Evolutionary conservation across 2,888 invertebrate genomes (phyloP).

Genomic region (Diachrysia chrysitis): DNA sequence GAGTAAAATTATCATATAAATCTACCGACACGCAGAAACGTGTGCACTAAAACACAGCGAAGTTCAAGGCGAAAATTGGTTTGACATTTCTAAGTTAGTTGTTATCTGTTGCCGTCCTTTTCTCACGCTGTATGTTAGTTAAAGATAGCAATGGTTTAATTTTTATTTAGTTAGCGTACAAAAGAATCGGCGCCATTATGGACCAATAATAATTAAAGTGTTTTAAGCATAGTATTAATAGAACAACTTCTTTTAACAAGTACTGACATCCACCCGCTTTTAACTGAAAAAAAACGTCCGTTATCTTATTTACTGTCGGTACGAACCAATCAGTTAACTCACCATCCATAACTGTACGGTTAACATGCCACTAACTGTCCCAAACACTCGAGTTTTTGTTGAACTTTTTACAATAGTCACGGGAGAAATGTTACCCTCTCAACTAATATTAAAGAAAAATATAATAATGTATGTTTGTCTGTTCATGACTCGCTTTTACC

Average conservation of each 20-base stretch:
- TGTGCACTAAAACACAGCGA: too few relatives aligned
- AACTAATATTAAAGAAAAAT: not conserved
- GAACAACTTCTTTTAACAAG: not conserved
- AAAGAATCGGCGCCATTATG: too few relatives aligned
- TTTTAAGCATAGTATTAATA: too few relatives aligned
- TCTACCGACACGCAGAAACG: too few relatives aligned
- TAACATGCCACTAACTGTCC: slow-evolving; percentile 59
- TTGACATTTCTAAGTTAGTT: too few relatives aligned
- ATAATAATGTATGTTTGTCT: not conserved
- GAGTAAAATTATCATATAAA: too few relatives aligned
- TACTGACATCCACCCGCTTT: not conserved
- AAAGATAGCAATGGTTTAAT: too few relatives aligned
- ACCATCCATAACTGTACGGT: slow-evolving; percentile 41
- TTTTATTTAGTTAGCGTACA: too few relatives aligned
- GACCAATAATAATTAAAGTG: too few relatives aligned
- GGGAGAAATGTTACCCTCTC: slow-evolving; percentile 41
- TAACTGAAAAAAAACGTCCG: not conserved
- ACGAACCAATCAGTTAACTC: slow-evolving; percentile 44
- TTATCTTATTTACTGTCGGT: slow-evolving; percentile 13
- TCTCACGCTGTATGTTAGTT: too few relatives aligned
- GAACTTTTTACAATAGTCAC: slow-evolving; percentile 26
- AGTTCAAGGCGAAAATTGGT: too few relatives aligned
- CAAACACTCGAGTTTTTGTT: slow-evolving; percentile 23
- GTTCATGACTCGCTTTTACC: not conserved
- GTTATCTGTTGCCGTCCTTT: too few relatives aligned